These are phyloP conservation scores for Condylura cristata DNA, from an alignment of 2,113 vertebrate species.

Conservation along the genomic window DNA sequence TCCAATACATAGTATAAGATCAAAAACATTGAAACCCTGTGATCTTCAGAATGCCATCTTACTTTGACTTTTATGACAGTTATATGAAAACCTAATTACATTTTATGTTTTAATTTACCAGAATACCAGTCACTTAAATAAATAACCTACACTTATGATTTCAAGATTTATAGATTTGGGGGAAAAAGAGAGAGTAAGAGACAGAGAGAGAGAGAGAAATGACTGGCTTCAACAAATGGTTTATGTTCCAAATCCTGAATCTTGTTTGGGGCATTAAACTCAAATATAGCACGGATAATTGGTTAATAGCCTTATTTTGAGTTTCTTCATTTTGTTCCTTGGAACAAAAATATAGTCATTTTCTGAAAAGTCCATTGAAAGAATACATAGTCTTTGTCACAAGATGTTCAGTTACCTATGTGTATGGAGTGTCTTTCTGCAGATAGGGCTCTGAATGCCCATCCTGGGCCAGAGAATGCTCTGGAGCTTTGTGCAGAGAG, in stretches of 20 bases:
- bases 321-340: not conserved
- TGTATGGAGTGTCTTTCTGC: not conserved
- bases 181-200: constrained; percentile 57
- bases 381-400: not conserved
- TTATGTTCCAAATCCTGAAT: not conserved
- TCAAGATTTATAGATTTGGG: constrained; percentile 57
- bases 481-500: not conserved
- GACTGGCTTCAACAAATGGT: not conserved
- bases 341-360: not conserved
- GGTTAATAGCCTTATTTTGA: not conserved
- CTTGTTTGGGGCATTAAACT: not conserved
- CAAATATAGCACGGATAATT: not conserved
- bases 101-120: constrained; percentile 60
- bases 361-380: not conserved
- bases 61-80: not conserved
- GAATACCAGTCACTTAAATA: constrained; percentile 48
- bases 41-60: not conserved
- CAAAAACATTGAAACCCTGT: not conserved
- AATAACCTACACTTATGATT: constrained; percentile 57
- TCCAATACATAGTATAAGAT: not conserved
- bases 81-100: constrained; percentile 39
- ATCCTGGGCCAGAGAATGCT: not conserved
- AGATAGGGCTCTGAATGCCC: not conserved
- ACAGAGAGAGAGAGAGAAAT: constrained; percentile 47
- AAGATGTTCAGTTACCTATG: not conserved